Percentiles rank a stretch among this genome's conserved stretches.
Evolutionary conservation across 2,113 vertebrate genomes (phyloP).

Genomic region (zebrafish (Danio rerio)): DNA sequence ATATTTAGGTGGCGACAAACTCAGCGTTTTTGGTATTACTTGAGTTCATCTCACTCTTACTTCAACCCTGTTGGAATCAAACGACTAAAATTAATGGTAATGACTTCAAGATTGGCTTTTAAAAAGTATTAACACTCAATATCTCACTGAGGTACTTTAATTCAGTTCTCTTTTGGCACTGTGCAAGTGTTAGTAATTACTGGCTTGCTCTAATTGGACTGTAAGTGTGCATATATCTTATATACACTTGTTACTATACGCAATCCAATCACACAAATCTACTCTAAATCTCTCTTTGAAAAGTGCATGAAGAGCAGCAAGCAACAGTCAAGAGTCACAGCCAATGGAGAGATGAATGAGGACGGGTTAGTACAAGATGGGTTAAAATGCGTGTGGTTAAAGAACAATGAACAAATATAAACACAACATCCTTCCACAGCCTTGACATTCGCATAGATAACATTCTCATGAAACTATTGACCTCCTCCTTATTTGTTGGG

Average conservation of each 20-base stretch:
- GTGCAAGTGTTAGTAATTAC: too few relatives aligned
- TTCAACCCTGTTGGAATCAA: neutral
- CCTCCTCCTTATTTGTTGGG: neutral
- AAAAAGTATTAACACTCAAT: too few relatives aligned
- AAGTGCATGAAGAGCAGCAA: neutral
- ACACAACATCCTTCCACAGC: constrained; percentile 19
- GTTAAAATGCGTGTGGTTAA: constrained; percentile 28
- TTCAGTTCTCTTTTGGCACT: too few relatives aligned
- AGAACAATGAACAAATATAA: neutral
- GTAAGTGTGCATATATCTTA: too few relatives aligned
- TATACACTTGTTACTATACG: too few relatives aligned
- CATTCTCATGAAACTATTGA: constrained; percentile 9
- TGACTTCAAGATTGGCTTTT: too few relatives aligned
- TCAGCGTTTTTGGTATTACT: neutral
- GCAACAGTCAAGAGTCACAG: constrained; percentile 9
- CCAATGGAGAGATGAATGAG: constrained; percentile 36
- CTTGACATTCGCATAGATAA: constrained; percentile 1
- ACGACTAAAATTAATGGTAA: neutral
- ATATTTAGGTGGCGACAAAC: too few relatives aligned
- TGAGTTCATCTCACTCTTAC: neutral
- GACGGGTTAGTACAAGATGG: constrained; percentile 24
- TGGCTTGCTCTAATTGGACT: too few relatives aligned
- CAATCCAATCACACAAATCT: too few relatives aligned
- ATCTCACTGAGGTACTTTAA: too few relatives aligned
- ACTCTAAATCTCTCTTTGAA: neutral